Base-by-base conservation (phyloP, 2,113 vertebrate species). In the Urocynchramus pylzowi region DNA sequence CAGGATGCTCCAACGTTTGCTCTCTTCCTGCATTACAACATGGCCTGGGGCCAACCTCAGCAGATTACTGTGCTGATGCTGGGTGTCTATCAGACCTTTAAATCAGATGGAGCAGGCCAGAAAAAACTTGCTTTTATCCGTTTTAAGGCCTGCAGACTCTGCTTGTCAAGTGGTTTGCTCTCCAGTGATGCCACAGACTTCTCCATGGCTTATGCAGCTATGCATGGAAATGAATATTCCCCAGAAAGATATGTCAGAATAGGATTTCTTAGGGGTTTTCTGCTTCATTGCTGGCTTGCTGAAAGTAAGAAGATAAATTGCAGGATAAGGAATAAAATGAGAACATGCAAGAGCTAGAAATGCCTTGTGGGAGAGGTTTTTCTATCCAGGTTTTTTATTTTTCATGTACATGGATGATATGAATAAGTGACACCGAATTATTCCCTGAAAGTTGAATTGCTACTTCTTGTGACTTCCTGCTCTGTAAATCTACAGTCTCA, bases 41-140 rank as follows among this genome's bases (percentile, higher is more conserved):
- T 97, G 93, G 95, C 91, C 54, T 10, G 4, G 2, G 52, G 97
- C 96, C 95, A 97, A 24, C 26, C 90, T 30, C 88, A 86, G 91
- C 70, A 92, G 87, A 96, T 96, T 71, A 65, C 86, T 5, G 14
- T 70, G 45, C 84, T 87, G 94, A 78, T 10, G 10, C 22, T 64
- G 79, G 70, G 94, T 6, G 52, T 85, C 90, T 95, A 93, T 95
- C 94, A 95, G 92, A 24, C 93, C 93, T 88, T 93, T 71, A 85
- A 79, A 96, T 96, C 93, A 95, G 86, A 33, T 37, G 39, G 71
- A 81, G 39, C 49, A 61, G 63, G 92, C 88, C 96, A 97, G 92
- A 84, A 96, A 89, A 96, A 90, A 73, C 78, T 93, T 44, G 33
- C 65, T 95, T 93, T 93, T 95, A 94, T 96, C 93, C 20, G 1